Percentiles rank a stretch among this genome's conserved stretches.
These are phyloP conservation scores for Thrips palmi DNA, from an alignment of 1,140 invertebrate genomes.

Conservation along the genomic window DNA sequence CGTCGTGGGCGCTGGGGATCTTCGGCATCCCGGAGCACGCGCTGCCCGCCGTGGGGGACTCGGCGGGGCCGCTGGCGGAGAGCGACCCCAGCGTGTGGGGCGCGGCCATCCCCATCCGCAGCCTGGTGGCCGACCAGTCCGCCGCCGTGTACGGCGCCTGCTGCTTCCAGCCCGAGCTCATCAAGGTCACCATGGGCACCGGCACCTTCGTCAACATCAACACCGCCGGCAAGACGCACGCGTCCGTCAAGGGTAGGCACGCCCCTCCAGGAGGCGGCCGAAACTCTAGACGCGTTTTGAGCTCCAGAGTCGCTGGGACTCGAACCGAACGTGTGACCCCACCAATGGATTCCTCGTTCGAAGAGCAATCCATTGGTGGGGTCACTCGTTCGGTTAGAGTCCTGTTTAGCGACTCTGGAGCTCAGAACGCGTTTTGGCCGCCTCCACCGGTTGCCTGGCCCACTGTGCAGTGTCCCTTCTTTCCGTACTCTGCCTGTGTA, in stretches of 20 bases:
- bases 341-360: too few species aligned
- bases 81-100: slow-evolving; percentile 71
- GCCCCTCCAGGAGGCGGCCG: too few species aligned
- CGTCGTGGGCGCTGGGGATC: slow-evolving; percentile 41
- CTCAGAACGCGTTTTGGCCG: too few species aligned
- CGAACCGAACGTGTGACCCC: too few species aligned
- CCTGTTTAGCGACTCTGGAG: not conserved
- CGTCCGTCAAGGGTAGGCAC: slow-evolving; percentile 53
- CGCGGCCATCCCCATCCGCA: slow-evolving; percentile 49
- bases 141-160: slow-evolving; percentile 84
- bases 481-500: too few species aligned
- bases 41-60: slow-evolving; percentile 64
- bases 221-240: slow-evolving; percentile 56
- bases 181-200: slow-evolving; percentile 88
- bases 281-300: too few species aligned
- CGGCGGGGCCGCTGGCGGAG: slow-evolving; percentile 39
- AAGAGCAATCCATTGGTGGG: too few species aligned
- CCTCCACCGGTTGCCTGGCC: too few species aligned
- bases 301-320: too few species aligned
- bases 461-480: too few species aligned
- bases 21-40: slow-evolving; percentile 52
- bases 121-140: slow-evolving; percentile 59
- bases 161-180: slow-evolving; percentile 60
- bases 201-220: slow-evolving; percentile 85
- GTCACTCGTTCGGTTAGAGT: too few species aligned